Evolutionary conservation across 1,140 invertebrate species (phyloP).

Genomic region (Chrysoperla carnea): DNA sequence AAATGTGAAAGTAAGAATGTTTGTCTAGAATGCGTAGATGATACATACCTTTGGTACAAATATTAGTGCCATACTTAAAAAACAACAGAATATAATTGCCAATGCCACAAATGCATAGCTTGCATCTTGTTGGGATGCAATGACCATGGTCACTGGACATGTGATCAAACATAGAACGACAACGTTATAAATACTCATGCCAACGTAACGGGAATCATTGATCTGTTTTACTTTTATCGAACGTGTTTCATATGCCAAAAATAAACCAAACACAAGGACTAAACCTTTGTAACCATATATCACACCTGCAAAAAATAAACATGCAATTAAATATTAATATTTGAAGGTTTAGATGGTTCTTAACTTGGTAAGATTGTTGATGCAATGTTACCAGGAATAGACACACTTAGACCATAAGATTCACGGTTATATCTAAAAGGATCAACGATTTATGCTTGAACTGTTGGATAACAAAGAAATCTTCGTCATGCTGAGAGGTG

Average conservation of each 20-base stretch:
- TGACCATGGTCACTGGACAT: conserved; percentile 90
- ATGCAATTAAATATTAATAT: neutral
- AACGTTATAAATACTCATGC: conserved; percentile 99
- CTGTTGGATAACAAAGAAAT: too few relatives aligned
- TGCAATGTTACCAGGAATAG: neutral
- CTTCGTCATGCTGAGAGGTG: too few relatives aligned
- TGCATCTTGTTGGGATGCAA: conserved; percentile 91
- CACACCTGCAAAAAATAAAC: conserved; percentile 44
- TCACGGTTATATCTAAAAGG: too few relatives aligned
- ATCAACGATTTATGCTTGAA: too few relatives aligned
- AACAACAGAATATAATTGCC: conserved; percentile 91
- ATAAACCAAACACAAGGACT: conserved; percentile 89
- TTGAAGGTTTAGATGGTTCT: neutral
- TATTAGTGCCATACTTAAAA: conserved; percentile 91
- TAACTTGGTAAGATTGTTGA: neutral
- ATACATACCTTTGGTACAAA: conserved; percentile 86
- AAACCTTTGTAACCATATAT: conserved; percentile 95
- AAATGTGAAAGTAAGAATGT: too few relatives aligned
- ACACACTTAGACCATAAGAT: conserved; percentile 3
- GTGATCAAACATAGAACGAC: conserved; percentile 95
- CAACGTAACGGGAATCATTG: conserved; percentile 92
- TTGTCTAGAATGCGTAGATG: too few relatives aligned
- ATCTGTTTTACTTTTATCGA: conserved; percentile 89
- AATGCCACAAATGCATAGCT: conserved; percentile 91
- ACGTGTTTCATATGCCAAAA: conserved; percentile 93